A percentile compares a stretch with the other conserved stretches of the same genome.
Conservation (phyloP, 1,140 invertebrate genomes). For the Macrobrachium rosenbergii region DNA sequence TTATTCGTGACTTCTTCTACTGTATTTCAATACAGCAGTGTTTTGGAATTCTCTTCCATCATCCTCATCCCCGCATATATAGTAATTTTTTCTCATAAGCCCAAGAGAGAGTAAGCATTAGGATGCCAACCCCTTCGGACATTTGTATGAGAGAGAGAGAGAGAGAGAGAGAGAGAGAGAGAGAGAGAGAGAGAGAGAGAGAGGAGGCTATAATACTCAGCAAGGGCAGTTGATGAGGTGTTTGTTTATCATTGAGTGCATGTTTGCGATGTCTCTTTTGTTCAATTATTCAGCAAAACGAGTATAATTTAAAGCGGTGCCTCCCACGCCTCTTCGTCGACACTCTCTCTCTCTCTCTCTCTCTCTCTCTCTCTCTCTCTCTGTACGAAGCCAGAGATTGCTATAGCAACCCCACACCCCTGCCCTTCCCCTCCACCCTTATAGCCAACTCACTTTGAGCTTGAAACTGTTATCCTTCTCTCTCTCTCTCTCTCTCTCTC, state of each 20-base stretch:
- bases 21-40: too few relatives aligned
- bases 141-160: neutral
- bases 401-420: neutral
- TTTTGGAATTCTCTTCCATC: too few relatives aligned
- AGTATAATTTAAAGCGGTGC: neutral
- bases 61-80: too few relatives aligned
- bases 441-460: neutral
- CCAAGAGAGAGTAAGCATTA: too few relatives aligned
- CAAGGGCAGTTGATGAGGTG: too few relatives aligned
- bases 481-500: conserved; percentile 6
- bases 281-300: too few relatives aligned
- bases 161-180: conserved; percentile 3
- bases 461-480: neutral
- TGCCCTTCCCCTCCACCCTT: neutral
- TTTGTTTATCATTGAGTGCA: too few relatives aligned
- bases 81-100: too few relatives aligned
- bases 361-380: neutral
- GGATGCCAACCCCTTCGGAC: neutral
- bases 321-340: neutral
- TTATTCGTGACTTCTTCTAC: too few relatives aligned
- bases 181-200: neutral
- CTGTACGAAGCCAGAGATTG: too few relatives aligned
- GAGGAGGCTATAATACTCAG: too few relatives aligned
- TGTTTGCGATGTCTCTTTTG: too few relatives aligned
- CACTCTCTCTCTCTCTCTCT: neutral